Base-by-base conservation (phyloP, 2,888 invertebrate genomes). In the Prosapia bicincta region DNA sequence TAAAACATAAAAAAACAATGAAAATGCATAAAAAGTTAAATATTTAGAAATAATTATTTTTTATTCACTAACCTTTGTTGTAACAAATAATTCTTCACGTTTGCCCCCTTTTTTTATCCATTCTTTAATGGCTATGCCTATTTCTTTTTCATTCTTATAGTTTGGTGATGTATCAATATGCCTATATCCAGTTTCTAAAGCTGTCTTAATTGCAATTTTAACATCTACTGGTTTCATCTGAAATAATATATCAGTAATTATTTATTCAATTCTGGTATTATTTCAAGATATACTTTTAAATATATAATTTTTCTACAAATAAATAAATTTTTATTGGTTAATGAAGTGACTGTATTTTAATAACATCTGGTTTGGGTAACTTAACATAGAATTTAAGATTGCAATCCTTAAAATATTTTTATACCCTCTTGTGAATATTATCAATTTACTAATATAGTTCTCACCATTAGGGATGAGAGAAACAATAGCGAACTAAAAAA, bases 151-250 rank as follows among this genome's bases (percentile, higher is more conserved):
- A 81, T 93, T 94, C 78, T 90, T 90, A 82, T 94, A 94, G 85
- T 91, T 91, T 82, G 90, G 91, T 32, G 94, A 93, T 13, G 93
- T 93, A 83, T 94, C 94, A 80, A 92, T 91, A 80, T 92, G 93
- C 79, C 91, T 88, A 82, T 94, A 94, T 38, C 94, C 93, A 79
- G 86, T 84, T 67, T 91, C 88, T 78, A 94, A 84, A 28, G 93
- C 93, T 74, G 86, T 86, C 71, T 87, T 86, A 0, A 94, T 89
- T 10, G 89, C 89, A 15, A 84, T 83, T 83, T 90, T 89, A 54
- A 92, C 88, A 80, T 91, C 90, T 78, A 90, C 88, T 7, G 89
- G 84, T 79, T 89, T 88, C 32, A 91, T 89, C 90, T 90, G 80
- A 70, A 83, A 83, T n/a, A 6, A n/a, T n/a, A n/a, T n/a, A n/a